These are phyloP conservation scores for Nyctereutes procyonoides DNA, from an alignment of 2,113 vertebrate genomes.

Conservation along the genomic window DNA sequence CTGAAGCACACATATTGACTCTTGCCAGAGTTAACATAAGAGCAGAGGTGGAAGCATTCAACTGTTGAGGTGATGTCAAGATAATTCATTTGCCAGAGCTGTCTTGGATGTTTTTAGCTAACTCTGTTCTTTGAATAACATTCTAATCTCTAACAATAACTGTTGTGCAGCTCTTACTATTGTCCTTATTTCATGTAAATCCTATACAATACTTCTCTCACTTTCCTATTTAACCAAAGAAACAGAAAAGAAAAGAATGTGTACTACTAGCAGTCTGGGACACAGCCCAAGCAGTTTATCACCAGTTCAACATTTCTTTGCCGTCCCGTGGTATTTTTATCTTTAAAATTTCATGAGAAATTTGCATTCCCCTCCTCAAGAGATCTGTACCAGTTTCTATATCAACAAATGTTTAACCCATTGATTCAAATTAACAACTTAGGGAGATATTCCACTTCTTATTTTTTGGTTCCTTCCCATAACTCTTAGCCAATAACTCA, in stretches of 20 bases:
- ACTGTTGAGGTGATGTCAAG: neutral
- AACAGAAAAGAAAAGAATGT: neutral
- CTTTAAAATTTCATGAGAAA: slow-evolving; percentile 64
- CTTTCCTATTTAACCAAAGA: slow-evolving; percentile 6
- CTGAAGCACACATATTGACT: neutral
- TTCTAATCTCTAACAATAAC: neutral
- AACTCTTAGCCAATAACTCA: neutral
- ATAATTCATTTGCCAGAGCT: neutral
- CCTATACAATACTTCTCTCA: neutral
- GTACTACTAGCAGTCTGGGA: neutral
- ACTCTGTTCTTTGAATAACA: neutral
- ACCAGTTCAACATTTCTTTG: slow-evolving; percentile 41
- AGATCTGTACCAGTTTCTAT: slow-evolving; percentile 33
- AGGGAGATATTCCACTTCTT: neutral
- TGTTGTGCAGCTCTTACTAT: neutral
- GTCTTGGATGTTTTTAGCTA: neutral
- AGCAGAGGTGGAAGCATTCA: neutral
- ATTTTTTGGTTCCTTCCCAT: neutral
- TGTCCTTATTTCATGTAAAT: slow-evolving; percentile 28
- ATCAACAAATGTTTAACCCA: slow-evolving; percentile 19
- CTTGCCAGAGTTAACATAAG: neutral
- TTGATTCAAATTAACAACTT: slow-evolving; percentile 43
- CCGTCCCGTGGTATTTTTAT: slow-evolving; percentile 32
- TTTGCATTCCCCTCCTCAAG: slow-evolving; percentile 52
- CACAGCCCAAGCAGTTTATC: neutral